phyloP scores from a whole-genome alignment of 2,797 vertebrate genomes.

The Pristis pectinata region DNA sequence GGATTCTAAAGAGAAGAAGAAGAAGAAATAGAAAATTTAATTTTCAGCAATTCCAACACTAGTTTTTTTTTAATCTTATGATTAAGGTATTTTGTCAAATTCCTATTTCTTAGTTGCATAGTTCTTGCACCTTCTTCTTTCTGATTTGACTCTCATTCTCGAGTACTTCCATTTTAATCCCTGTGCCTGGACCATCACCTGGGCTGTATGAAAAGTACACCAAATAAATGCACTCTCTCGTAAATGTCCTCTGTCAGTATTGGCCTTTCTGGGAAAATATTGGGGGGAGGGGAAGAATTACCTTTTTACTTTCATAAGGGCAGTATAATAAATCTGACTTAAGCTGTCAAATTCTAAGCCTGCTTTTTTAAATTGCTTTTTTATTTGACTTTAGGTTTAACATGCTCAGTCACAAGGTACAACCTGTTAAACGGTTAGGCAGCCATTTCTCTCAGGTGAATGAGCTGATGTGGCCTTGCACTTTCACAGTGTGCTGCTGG shows the following conservation, averaged over 20 bases:
- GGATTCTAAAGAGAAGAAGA: background rate
- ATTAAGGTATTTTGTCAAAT: background rate
- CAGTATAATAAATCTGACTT: background rate
- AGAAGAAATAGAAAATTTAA: background rate
- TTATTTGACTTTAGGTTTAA: background rate
- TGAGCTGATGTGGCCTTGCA: background rate
- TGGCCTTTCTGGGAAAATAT: no score
- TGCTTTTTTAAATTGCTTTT: background rate
- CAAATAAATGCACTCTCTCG: no score
- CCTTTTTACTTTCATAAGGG: background rate
- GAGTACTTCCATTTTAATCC: background rate
- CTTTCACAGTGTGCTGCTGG: no score
- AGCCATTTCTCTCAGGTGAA: background rate
- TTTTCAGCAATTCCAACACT: background rate
- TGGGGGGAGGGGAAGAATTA: background rate
- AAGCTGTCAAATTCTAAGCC: no score
- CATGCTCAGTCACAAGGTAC: background rate
- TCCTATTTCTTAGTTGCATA: background rate
- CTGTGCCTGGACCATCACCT: no score
- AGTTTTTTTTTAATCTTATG: background rate
- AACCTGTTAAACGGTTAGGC: background rate
- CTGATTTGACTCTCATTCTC: background rate
- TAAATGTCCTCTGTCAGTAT: no score
- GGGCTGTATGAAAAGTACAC: no score
- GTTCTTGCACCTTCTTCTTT: background rate